phyloP scores from a whole-genome alignment of 1,140 invertebrate species.

The Camponotus floridanus region DNA sequence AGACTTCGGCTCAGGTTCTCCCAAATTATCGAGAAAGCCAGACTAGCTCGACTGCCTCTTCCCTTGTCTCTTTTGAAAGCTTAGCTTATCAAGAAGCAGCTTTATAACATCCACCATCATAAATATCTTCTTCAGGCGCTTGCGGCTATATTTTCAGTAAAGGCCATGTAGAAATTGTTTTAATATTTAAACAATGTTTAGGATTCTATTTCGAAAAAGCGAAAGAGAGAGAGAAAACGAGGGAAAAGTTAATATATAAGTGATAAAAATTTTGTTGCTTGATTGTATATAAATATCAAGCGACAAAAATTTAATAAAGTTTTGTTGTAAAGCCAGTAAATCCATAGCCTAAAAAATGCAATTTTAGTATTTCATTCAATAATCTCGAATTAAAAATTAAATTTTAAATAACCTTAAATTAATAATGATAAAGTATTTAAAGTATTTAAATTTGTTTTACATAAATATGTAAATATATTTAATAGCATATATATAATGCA shows the following conservation, averaged over 20 bases:
- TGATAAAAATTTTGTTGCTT: too few relatives aligned
- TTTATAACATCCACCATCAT: conserved; percentile 33
- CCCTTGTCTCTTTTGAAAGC: conserved; percentile 17
- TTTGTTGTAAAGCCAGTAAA: not conserved
- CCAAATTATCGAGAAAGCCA: conserved; percentile 52
- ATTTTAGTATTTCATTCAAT: not conserved
- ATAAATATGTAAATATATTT: not conserved
- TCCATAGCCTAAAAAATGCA: too few relatives aligned
- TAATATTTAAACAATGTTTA: not conserved
- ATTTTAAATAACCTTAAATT: not conserved
- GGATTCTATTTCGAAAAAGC: not conserved
- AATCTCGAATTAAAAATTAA: not conserved
- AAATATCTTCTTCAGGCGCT: conserved; percentile 2
- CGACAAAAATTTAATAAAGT: not conserved
- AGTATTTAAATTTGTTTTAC: not conserved
- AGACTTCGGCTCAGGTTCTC: not conserved
- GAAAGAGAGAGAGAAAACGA: not conserved
- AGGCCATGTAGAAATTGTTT: conserved; percentile 28
- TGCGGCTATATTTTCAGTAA: conserved; percentile 18
- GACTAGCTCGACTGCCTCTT: not conserved
- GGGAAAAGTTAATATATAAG: not conserved
- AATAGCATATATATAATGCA: not conserved
- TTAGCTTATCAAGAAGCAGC: not conserved
- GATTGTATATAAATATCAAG: not conserved
- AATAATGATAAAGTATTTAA: conserved; percentile 1